These are phyloP conservation scores for Apamea epomidion DNA, from an alignment of 2,888 invertebrate species.

Conservation along the genomic window DNA sequence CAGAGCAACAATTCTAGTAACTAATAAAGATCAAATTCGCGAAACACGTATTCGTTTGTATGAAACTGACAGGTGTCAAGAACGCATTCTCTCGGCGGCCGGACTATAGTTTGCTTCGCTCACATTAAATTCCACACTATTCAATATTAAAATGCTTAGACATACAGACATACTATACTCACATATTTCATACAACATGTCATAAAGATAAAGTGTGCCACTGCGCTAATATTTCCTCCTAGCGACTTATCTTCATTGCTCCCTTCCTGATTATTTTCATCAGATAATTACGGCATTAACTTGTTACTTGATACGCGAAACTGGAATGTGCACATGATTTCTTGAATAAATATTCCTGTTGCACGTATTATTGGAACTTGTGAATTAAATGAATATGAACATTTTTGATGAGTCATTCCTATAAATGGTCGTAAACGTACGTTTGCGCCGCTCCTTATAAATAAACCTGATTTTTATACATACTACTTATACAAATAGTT, in stretches of 20 bases:
- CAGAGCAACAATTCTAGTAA: no score
- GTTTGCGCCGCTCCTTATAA: neutral
- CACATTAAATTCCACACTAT: no score
- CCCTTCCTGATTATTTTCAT: slow-evolving; percentile 53
- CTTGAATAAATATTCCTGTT: slow-evolving; percentile 20
- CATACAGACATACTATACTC: neutral
- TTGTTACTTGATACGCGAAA: slow-evolving; percentile 33
- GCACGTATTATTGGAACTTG: slow-evolving; percentile 17
- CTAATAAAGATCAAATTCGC: no score
- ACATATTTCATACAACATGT: slow-evolving; percentile 45
- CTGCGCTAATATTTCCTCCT: slow-evolving; percentile 16
- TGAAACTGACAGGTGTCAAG: no score
- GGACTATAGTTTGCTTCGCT: no score
- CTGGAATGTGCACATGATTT: slow-evolving; percentile 7
- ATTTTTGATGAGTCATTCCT: slow-evolving; percentile 19
- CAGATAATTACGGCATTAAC: slow-evolving; percentile 45
- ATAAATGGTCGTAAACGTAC: neutral
- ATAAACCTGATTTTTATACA: neutral
- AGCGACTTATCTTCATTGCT: slow-evolving; percentile 46
- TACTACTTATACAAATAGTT: neutral
- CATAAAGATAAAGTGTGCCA: slow-evolving; percentile 17
- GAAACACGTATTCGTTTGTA: no score
- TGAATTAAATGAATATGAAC: slow-evolving; percentile 16
- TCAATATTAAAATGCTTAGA: neutral
- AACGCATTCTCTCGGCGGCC: no score